Evolutionary conservation across 2,797 vertebrate genomes (phyloP), one percentile per base, ranked within the genome.

Genomic region (Sylvia borin): DNA sequence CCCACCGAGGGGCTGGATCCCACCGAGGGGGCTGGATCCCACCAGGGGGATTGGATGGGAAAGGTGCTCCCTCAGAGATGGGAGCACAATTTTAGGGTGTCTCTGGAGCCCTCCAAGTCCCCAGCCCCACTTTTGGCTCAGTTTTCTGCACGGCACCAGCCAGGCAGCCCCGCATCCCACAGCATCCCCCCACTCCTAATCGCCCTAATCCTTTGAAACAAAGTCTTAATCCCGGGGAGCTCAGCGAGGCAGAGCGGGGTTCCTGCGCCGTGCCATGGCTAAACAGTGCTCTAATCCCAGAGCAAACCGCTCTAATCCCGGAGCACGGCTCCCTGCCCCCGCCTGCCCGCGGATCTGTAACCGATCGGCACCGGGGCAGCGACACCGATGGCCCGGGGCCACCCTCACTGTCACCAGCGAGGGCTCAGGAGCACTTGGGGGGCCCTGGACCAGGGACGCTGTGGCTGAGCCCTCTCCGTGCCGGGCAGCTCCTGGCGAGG

Each of bases 181-280:
- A 60, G 53, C 87, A 90, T 18, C 66, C 76, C 84, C 85, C 42
- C 95, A 48, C 71, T 80, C 66, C 64, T 95, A 92, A 97, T 96
- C 95, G 13, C 90, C 93, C 88, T 97, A 95, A 97, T 96, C 97
- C 97, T 79, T 88, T 91, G 90, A 90, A 97, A 96, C 96, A 96
- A 94, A 95, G 12, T 31, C 80, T 78, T 97, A 97, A 97, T 97
- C 96, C 95, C 21, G 1, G 19, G 4, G 78, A 96, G 97, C 96
- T 97, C 95, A 78, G 95, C 15, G 89, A 73, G 95, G 95, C 93
- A 34, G 91, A 92, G 94, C n/a, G 0, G 95, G 92, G 95, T 83
- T 94, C 78, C 97, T 81, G 85, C 21, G 0, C 84, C 9, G 7
- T 92, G 92, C 94, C 53, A 76, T 12, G 77, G 93, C 96, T 94